These are phyloP conservation scores for Neuroscelio doddi DNA, from an alignment of 2,888 invertebrate species.

Conservation along the genomic window DNA sequence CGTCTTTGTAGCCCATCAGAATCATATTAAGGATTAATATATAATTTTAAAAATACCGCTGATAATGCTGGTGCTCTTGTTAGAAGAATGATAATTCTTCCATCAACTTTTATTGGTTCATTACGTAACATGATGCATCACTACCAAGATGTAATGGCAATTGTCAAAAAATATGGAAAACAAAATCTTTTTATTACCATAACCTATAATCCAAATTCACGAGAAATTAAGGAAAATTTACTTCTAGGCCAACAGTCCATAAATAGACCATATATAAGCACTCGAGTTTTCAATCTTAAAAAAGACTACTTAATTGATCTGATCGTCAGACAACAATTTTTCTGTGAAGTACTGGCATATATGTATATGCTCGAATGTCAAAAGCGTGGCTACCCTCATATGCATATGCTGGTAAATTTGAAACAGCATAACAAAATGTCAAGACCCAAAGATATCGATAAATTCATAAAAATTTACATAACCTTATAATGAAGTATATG, in stretches of 20 bases:
- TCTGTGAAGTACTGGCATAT: slow-evolving; percentile 29
- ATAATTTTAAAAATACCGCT: slow-evolving; percentile 21
- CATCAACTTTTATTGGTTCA: slow-evolving; percentile 31
- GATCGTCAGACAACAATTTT: slow-evolving; percentile 29
- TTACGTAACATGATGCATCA: slow-evolving; percentile 34
- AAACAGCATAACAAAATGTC: slow-evolving; percentile 42
- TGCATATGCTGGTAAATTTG: slow-evolving; percentile 13
- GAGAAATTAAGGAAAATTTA: slow-evolving; percentile 35
- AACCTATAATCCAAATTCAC: slow-evolving; percentile 40
- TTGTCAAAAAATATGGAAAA: slow-evolving; percentile 35
- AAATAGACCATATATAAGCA: slow-evolving; percentile 32
- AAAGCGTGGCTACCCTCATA: slow-evolving; percentile 39
- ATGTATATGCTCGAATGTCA: slow-evolving; percentile 35
- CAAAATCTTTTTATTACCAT: slow-evolving; percentile 40
- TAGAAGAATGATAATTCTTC: slow-evolving; percentile 30
- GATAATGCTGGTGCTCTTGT: slow-evolving; percentile 14
- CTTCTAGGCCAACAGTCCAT: slow-evolving; percentile 20
- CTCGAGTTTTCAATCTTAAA: slow-evolving; percentile 34
- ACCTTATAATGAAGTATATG: too few species aligned
- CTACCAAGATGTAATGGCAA: slow-evolving; percentile 48
- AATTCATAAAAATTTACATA: too few species aligned
- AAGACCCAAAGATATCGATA: slow-evolving; percentile 44
- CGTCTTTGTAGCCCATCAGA: too few species aligned
- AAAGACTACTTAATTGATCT: slow-evolving; percentile 24
- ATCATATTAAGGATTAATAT: slow-evolving; percentile 29